A percentile compares a stretch with the other conserved stretches of the same genome.
phyloP scores from a whole-genome alignment of 2,797 vertebrate species.

The Buphagus erythrorhynchus region DNA sequence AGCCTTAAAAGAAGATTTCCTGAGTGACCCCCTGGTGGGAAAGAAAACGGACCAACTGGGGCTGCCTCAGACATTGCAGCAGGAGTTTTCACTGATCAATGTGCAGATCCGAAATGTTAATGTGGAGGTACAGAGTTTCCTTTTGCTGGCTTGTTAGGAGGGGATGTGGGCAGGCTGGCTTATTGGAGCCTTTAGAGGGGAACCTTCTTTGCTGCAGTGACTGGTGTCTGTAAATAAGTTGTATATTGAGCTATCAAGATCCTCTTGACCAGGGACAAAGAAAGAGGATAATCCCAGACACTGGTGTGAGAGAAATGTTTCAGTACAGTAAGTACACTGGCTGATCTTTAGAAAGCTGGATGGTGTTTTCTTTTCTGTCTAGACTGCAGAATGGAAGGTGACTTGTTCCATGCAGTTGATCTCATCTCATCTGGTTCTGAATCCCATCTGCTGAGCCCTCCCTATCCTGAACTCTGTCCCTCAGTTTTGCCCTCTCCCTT shows the following conservation, averaged over 20 bases:
- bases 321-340: neutral
- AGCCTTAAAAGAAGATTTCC: slow-evolving; percentile 83
- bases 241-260: neutral
- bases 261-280: neutral
- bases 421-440: neutral
- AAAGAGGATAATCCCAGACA: neutral
- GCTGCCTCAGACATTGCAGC: slow-evolving; percentile 94
- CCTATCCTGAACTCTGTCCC: neutral
- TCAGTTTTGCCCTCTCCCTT: neutral
- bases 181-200: neutral
- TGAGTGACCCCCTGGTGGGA: slow-evolving; percentile 68
- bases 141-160: neutral
- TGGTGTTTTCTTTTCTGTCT: neutral
- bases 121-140: slow-evolving; percentile 86
- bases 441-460: neutral
- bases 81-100: slow-evolving; percentile 97
- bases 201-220: neutral
- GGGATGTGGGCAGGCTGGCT: neutral
- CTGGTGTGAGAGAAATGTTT: neutral
- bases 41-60: slow-evolving; percentile 82
- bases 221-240: neutral
- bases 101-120: slow-evolving; percentile 97
- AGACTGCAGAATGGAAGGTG: neutral
- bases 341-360: neutral
- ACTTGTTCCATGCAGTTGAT: neutral